Base-by-base conservation (phyloP, 2,113 vertebrate genomes). In the Tringa solitaria region DNA sequence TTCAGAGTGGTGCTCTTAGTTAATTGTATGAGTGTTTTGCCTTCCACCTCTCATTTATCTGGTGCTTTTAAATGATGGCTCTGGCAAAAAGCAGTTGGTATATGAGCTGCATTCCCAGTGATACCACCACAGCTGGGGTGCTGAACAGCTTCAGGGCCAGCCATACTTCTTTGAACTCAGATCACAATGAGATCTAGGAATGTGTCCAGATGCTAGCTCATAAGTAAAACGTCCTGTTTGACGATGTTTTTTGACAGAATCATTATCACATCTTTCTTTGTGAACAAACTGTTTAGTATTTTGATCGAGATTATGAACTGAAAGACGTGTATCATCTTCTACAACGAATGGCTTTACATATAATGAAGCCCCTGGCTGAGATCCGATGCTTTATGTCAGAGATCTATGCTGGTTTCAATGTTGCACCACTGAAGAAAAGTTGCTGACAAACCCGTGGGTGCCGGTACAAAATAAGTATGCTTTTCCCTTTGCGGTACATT, bases 361-460 rank as follows among this genome's bases (percentile, higher is more conserved):
- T 0, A 0, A 21, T 26, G n/a, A 72, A 65, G 61, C 13, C 23
- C 16, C 54, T 63, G 27, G 41, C 35, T 26, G 30, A 39, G 9
- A n/a, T 64, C 33, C 45, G 23, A 45, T 20, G 33, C 26, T 27
- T 26, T 18, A 33, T 14, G 14, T n/a, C 56, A n/a, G 56, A 57
- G 12, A n/a, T 60, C 30, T 64, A 6, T 0, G 0, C 9, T 50
- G 28, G 27, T 51, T 75, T 80, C 19, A n/a, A 0, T 22, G 35
- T n/a, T 3, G 1, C 33, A n/a, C 53, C 50, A 41, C n/a, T 30
- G 20, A 69, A 89, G 26, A 63, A 63, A 80, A 45, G 21, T 24
- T 0, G 0, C 65, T n/a, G 30, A 73, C 17, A 45, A 39, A 37
- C 23, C 39, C 33, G 37, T 12, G 39, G 19, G 57, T 11, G 12